phyloP scores from a whole-genome alignment of 1,140 invertebrate species.

The Platorchestia sp. region DNA sequence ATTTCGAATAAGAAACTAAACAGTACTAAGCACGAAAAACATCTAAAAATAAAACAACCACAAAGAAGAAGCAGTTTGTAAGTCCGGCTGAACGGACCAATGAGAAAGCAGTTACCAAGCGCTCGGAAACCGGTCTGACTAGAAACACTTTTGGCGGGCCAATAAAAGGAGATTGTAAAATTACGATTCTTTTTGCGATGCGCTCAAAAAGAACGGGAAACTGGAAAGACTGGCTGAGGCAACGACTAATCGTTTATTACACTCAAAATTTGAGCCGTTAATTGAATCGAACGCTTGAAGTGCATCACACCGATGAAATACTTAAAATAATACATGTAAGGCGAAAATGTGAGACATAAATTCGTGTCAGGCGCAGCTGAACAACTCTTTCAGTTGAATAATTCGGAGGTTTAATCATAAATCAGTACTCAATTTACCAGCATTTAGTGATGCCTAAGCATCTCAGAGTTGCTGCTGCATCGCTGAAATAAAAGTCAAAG shows the following conservation, averaged over 20 bases:
- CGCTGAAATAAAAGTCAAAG: not conserved
- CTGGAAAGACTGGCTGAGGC: not conserved
- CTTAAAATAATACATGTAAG: not conserved
- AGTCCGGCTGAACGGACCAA: constrained; percentile 34
- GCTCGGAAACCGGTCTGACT: not conserved
- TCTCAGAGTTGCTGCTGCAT: not conserved
- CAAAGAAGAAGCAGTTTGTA: constrained; percentile 6
- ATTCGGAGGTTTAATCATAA: not conserved
- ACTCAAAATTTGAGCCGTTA: not conserved
- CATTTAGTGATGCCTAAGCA: no score
- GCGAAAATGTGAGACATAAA: not conserved
- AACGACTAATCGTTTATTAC: not conserved
- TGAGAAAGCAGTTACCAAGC: not conserved
- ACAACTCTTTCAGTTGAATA: not conserved
- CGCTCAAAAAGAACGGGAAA: not conserved
- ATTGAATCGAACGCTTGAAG: not conserved
- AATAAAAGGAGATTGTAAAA: constrained; percentile 3
- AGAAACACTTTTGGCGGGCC: constrained; percentile 27
- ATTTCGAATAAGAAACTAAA: not conserved
- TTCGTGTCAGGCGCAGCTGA: not conserved
- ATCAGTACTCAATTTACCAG: not conserved
- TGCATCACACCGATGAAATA: not conserved
- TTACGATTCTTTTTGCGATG: not conserved
- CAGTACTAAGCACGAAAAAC: not conserved
- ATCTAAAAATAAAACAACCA: not conserved